Conservation (phyloP, 2,113 vertebrate genomes). For the Ictalurus furcatus region DNA sequence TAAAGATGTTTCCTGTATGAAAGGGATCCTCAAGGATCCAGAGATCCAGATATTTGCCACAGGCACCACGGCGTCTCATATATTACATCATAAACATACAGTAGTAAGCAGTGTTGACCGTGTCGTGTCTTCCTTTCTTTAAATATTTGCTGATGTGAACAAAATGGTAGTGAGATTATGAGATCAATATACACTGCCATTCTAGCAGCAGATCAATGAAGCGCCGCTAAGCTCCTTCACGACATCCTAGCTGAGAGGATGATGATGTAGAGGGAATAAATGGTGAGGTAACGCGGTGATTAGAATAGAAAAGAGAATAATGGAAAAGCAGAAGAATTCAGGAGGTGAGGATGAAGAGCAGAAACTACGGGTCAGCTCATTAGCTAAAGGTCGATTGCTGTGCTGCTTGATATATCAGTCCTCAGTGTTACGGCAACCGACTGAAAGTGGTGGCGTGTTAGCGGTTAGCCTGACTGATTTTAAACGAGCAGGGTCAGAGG, state of each 20-base stretch:
- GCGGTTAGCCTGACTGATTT: background rate
- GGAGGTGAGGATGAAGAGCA: background rate
- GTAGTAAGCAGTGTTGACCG: background rate
- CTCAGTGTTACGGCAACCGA: background rate
- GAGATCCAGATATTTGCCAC: background rate
- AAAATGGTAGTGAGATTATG: background rate
- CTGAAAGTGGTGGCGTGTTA: background rate
- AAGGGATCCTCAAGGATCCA: background rate
- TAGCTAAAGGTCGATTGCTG: conserved; percentile 1
- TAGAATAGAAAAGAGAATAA: background rate
- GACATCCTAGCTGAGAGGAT: background rate
- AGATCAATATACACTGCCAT: background rate
- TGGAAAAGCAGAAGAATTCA: background rate
- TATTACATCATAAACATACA: background rate
- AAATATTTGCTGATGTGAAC: background rate
- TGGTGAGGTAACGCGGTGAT: background rate
- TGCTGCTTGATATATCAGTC: background rate
- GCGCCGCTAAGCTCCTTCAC: background rate
- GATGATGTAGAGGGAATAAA: background rate
- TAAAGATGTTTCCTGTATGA: background rate
- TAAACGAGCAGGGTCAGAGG: background rate
- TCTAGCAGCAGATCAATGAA: background rate
- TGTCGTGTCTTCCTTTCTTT: background rate
- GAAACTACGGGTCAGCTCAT: background rate
- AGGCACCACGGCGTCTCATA: too few species aligned